Conservation (phyloP, 2,113 vertebrate species). For the Anhinga anhinga region DNA sequence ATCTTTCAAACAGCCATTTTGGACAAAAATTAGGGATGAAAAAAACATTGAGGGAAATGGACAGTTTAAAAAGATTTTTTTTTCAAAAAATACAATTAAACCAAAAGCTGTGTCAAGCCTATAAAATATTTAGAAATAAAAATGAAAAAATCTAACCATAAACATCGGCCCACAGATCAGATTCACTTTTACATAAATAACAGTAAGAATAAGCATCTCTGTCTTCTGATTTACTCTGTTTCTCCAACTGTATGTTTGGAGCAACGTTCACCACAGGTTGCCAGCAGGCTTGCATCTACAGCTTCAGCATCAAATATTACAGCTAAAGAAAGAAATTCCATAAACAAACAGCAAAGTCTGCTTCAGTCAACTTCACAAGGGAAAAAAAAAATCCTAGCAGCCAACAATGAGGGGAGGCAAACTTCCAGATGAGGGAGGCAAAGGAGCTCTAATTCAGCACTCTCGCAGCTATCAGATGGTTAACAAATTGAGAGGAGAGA, state of each 20-base stretch:
- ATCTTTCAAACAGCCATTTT: not conserved
- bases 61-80: not conserved
- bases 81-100: not conserved
- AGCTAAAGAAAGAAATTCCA: slow-evolving; percentile 27
- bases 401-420: not conserved
- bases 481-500: slow-evolving; percentile 59
- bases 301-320: slow-evolving; percentile 13
- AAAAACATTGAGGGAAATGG: not conserved
- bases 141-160: not conserved
- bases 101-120: not conserved
- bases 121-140: not conserved
- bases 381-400: not conserved
- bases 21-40: not conserved
- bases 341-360: slow-evolving; percentile 6
- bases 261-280: not conserved
- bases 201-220: not conserved
- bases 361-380: not conserved
- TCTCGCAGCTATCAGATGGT: slow-evolving; percentile 46
- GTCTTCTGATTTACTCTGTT: not conserved
- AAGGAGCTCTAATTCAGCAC: slow-evolving; percentile 20
- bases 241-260: not conserved
- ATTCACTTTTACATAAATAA: not conserved
- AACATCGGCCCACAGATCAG: not conserved
- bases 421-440: slow-evolving; percentile 25
- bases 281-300: not conserved